Percentiles rank a stretch among this genome's conserved stretches.
These are phyloP conservation scores for Heliconius ethilla DNA, from an alignment of 2,888 invertebrate genomes.

Conservation along the genomic window DNA sequence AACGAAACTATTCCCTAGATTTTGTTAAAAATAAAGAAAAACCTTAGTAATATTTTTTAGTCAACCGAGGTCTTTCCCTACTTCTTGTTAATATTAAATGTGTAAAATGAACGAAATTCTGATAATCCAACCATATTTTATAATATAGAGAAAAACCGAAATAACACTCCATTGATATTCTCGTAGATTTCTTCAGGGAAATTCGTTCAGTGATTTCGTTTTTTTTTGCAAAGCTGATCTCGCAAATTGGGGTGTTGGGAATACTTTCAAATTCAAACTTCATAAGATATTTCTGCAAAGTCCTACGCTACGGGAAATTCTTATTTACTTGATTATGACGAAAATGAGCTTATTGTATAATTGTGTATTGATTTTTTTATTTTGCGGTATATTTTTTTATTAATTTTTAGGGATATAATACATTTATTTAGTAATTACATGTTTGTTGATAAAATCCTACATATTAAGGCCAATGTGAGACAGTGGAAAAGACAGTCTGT, in stretches of 20 bases:
- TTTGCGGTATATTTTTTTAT: too few species aligned
- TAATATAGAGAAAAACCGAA: constrained; percentile 4
- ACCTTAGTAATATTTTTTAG: too few species aligned
- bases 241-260: constrained; percentile 36
- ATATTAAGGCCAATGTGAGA: too few species aligned
- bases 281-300: constrained; percentile 25
- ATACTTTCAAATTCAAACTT: constrained; percentile 36
- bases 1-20: too few species aligned
- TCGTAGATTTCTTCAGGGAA: constrained; percentile 42
- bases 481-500: too few species aligned
- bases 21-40: too few species aligned
- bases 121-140: neutral
- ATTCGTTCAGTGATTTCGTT: constrained; percentile 37
- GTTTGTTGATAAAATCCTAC: too few species aligned
- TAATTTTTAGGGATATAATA: neutral
- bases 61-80: too few species aligned
- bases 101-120: too few species aligned
- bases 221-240: constrained; percentile 32
- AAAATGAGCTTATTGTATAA: neutral
- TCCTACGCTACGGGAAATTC: neutral
- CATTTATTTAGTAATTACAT: neutral
- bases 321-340: neutral
- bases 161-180: constrained; percentile 30
- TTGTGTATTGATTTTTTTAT: neutral
- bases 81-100: too few species aligned